A percentile compares a stretch with the other conserved stretches of the same genome.
Evolutionary conservation across 2,888 invertebrate species (phyloP).

Genomic region (Hydriomena furcata): DNA sequence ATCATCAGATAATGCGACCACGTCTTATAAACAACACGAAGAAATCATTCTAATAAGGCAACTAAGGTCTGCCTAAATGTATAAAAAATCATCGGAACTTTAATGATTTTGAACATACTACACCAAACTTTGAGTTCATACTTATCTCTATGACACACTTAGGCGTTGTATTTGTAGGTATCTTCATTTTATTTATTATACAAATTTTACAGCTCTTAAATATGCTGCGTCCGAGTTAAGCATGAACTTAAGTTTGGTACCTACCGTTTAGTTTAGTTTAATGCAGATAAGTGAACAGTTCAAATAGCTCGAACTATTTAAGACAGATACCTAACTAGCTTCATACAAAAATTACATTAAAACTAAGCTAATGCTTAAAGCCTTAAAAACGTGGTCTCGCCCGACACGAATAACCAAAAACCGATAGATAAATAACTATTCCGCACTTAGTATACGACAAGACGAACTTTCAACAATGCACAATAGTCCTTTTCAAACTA

Average conservation of each 20-base stretch:
- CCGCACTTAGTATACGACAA: slow-evolving; percentile 50
- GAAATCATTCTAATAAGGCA: slow-evolving; percentile 19
- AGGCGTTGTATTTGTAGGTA: too few relatives aligned
- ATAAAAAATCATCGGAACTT: too few relatives aligned
- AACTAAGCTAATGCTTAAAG: slow-evolving; percentile 19
- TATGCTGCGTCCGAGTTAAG: too few relatives aligned
- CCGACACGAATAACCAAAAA: slow-evolving; percentile 24
- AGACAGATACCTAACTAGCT: slow-evolving; percentile 5
- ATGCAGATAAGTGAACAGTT: too few relatives aligned
- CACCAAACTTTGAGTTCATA: too few relatives aligned
- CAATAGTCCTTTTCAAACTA: too few relatives aligned
- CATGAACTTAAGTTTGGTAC: too few relatives aligned
- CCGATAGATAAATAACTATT: slow-evolving; percentile 40
- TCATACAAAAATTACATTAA: slow-evolving; percentile 22
- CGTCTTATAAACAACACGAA: slow-evolving; percentile 12
- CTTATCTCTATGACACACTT: too few relatives aligned
- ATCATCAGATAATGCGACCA: slow-evolving; percentile 15
- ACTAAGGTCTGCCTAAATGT: slow-evolving; percentile 9
- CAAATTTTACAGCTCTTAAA: too few relatives aligned
- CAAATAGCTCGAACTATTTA: neutral
- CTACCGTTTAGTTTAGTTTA: too few relatives aligned
- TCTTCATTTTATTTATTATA: too few relatives aligned
- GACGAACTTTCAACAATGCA: slow-evolving; percentile 28
- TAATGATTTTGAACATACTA: too few relatives aligned
- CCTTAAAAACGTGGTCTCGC: slow-evolving; percentile 18